Evolutionary conservation across 2,113 vertebrate genomes (phyloP).

Genomic region (Patagioenas fasciata): DNA sequence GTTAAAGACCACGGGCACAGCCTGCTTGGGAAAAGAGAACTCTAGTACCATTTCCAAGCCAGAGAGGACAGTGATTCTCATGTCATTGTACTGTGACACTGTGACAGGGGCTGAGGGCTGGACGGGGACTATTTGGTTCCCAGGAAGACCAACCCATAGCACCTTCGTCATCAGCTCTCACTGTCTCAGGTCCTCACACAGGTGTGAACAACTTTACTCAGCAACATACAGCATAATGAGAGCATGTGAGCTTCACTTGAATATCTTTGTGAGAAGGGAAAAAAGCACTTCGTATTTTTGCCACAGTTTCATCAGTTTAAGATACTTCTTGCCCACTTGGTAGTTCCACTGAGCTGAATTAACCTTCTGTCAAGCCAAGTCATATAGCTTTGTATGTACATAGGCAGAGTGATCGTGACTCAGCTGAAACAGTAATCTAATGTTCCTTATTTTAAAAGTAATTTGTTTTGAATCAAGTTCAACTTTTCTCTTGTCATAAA

Average conservation of each 20-base stretch:
- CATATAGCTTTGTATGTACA: not conserved
- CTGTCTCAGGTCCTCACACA: not conserved
- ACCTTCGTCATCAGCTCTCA: not conserved
- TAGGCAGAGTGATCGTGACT: not conserved
- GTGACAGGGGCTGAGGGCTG: not conserved
- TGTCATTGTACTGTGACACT: not conserved
- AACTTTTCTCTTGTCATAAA: not conserved
- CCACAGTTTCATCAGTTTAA: not conserved
- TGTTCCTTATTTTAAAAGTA: not conserved
- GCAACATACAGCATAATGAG: not conserved
- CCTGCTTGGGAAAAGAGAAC: not conserved
- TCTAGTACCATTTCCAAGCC: not conserved
- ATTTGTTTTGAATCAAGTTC: not conserved
- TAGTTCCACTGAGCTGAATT: not conserved
- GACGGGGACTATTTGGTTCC: not conserved
- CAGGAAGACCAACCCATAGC: not conserved
- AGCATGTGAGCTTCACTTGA: not conserved
- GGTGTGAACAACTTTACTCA: not conserved
- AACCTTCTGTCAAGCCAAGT: not conserved
- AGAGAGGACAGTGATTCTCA: not conserved
- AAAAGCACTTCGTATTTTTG: not conserved
- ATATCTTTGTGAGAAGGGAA: not conserved
- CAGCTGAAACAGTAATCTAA: not conserved
- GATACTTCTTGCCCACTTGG: not conserved
- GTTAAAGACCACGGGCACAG: not conserved